Conservation (phyloP, 2,113 vertebrate species). For the Clinocottus analis region DNA sequence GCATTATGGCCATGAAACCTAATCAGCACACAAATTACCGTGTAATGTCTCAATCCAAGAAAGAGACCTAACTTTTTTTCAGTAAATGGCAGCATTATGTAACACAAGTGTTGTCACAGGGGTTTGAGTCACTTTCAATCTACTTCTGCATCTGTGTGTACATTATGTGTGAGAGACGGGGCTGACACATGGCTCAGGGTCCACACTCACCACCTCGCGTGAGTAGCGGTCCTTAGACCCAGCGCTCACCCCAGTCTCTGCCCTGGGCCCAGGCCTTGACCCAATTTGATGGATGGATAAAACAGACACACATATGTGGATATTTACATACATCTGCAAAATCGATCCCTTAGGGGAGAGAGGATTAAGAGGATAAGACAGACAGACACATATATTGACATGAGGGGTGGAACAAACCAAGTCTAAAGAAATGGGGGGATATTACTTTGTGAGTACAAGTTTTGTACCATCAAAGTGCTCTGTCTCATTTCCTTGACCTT, state of each 20-base stretch:
- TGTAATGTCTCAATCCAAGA: conserved; percentile 25
- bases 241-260: conserved; percentile 32
- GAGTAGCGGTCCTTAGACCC: conserved; percentile 55
- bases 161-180: conserved; percentile 44
- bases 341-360: conserved; percentile 36
- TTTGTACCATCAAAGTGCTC: conserved; percentile 16
- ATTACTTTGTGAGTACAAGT: conserved; percentile 9
- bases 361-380: conserved; percentile 29
- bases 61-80: conserved; percentile 2
- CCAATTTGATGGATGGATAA: conserved; percentile 74
- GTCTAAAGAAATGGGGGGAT: conserved; percentile 3
- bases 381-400: conserved; percentile 31
- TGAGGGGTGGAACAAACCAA: conserved; percentile 14
- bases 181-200: conserved; percentile 77
- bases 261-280: conserved; percentile 51
- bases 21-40: conserved; percentile 49
- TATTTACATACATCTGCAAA: conserved; percentile 74
- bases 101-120: conserved; percentile 16
- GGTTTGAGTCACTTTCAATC: conserved; percentile 14
- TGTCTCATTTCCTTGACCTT: conserved; percentile 19
- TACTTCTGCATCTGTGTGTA: conserved; percentile 32
- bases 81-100: conserved; percentile 34
- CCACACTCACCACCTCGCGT: conserved; percentile 74
- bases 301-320: conserved; percentile 72
- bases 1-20: conserved; percentile 33